Evolutionary conservation across 2,113 vertebrate genomes (phyloP).

Genomic region (Pygathrix nemaeus): DNA sequence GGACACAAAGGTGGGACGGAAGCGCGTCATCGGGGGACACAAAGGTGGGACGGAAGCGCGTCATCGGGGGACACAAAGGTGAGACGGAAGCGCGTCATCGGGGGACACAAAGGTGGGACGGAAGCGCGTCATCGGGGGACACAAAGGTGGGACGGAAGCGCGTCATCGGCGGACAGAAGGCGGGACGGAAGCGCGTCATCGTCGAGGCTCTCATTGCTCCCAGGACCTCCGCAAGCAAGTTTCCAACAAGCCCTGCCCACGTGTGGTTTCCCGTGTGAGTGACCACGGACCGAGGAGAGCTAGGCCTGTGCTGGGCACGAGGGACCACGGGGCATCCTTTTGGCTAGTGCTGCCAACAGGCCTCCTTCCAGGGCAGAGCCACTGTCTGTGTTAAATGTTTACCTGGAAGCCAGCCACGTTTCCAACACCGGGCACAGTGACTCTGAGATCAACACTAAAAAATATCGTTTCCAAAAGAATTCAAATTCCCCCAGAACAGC

Average conservation of each 20-base stretch:
- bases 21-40: rapidly evolving
- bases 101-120: too few species aligned
- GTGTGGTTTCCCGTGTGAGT: too few species aligned
- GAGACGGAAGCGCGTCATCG: too few species aligned
- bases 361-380: not conserved
- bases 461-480: not conserved
- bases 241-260: too few species aligned
- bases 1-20: rapidly evolving
- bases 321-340: not conserved
- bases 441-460: not conserved
- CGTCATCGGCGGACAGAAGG: rapidly evolving
- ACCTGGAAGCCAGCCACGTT: rapidly evolving
- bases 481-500: not conserved
- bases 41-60: too few species aligned
- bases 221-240: too few species aligned
- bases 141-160: rapidly evolving
- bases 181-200: rapidly evolving
- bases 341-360: not conserved
- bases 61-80: too few species aligned
- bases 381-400: not conserved
- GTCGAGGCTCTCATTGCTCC: rapidly evolving
- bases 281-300: not conserved
- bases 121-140: rapidly evolving
- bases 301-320: not conserved
- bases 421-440: rapidly evolving